These are phyloP conservation scores for Galeopsomyia nigrocyanea DNA, from an alignment of 2,888 invertebrate species.

Conservation along the genomic window DNA sequence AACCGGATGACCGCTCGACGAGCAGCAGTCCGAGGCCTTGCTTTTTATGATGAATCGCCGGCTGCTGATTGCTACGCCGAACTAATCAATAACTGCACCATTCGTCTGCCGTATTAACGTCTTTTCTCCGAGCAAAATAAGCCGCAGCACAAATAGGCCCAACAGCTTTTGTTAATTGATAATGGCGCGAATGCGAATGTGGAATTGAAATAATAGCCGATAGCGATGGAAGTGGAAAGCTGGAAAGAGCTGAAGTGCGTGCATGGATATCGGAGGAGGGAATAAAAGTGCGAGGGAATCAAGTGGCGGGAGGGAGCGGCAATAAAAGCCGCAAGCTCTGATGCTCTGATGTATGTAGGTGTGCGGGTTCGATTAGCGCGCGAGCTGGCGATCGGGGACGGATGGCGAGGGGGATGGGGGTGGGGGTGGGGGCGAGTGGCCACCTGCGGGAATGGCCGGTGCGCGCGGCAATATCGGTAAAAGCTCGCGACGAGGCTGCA, in stretches of 20 bases:
- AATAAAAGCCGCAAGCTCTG: conserved; percentile 67
- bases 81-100: conserved; percentile 65
- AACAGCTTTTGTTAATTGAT: neutral
- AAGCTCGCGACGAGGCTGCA: conserved; percentile 56
- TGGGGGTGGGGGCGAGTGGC: conserved; percentile 32
- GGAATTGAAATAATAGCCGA: neutral
- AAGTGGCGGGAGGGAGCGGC: conserved; percentile 67
- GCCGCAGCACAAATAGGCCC: too few relatives aligned
- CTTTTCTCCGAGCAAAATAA: too few relatives aligned
- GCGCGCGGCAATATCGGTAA: conserved; percentile 66
- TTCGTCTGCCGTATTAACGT: neutral
- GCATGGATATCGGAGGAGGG: conserved; percentile 60
- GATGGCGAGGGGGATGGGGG: too few relatives aligned
- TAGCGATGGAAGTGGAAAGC: too few relatives aligned
- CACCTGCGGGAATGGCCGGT: conserved; percentile 45
- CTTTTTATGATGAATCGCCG: conserved; percentile 66
- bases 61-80: conserved; percentile 65
- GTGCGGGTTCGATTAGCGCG: conserved; percentile 45
- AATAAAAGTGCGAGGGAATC: conserved; percentile 61
- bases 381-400: too few relatives aligned
- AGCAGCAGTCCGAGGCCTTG: conserved; percentile 50
- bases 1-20: conserved; percentile 49
- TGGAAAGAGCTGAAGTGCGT: conserved; percentile 44
- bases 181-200: neutral
- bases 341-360: conserved; percentile 13